A percentile compares a stretch with the other conserved stretches of the same genome.
phyloP scores from a whole-genome alignment of 2,797 vertebrate species.

The Parotocinclus haroldoi region DNA sequence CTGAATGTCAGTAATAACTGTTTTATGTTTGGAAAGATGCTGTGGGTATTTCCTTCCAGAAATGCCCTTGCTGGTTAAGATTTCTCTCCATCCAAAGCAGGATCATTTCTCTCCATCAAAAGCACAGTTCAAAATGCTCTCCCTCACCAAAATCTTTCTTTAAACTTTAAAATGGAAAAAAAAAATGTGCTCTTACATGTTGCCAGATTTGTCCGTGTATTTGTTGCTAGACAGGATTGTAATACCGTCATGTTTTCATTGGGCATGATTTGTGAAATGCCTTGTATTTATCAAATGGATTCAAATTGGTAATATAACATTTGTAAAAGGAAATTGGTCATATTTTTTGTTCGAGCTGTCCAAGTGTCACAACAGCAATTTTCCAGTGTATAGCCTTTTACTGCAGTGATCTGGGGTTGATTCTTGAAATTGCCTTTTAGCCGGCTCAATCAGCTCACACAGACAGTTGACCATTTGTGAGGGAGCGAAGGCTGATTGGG shows the following conservation, averaged over 20 bases:
- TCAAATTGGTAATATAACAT: constrained; percentile 68
- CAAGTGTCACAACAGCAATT: neutral
- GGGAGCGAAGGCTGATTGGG: too few relatives aligned
- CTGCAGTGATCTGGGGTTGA: too few relatives aligned
- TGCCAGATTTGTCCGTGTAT: constrained; percentile 45
- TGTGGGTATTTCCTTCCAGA: constrained; percentile 7
- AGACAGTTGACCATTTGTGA: too few relatives aligned
- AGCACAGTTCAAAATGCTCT: constrained; percentile 21
- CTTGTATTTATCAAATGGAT: constrained; percentile 72
- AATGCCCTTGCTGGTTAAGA: constrained; percentile 5
- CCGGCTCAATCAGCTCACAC: too few relatives aligned
- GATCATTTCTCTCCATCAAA: constrained; percentile 10
- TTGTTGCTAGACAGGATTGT: constrained; percentile 46
- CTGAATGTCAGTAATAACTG: constrained; percentile 6
- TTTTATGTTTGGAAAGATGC: constrained; percentile 17
- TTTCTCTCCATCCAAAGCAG: constrained; percentile 18
- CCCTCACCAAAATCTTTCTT: constrained; percentile 29
- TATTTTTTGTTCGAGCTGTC: neutral
- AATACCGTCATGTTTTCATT: constrained; percentile 51
- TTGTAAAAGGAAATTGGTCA: constrained; percentile 65
- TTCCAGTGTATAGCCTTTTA: neutral
- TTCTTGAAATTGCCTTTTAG: too few relatives aligned
- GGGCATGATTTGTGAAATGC: constrained; percentile 70
- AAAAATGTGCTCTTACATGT: constrained; percentile 32
- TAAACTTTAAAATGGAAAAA: constrained; percentile 25